A percentile compares a stretch with the other conserved stretches of the same genome.
Evolutionary conservation across 2,888 invertebrate genomes (phyloP).

Genomic region (Bhutanitis thaidina): DNA sequence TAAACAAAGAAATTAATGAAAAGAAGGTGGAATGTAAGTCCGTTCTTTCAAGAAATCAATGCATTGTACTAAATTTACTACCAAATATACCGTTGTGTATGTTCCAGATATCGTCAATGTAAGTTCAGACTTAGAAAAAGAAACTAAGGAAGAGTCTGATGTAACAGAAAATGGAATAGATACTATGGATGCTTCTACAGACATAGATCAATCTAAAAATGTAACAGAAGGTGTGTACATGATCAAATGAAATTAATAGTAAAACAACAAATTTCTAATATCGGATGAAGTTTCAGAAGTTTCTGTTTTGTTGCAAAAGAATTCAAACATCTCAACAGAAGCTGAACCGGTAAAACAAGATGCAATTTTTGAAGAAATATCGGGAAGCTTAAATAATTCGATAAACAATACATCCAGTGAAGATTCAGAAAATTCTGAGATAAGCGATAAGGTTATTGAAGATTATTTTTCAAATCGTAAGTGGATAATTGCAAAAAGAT

Average conservation of each 20-base stretch:
- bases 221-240: slow-evolving; percentile 3
- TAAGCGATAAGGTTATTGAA: slow-evolving; percentile 33
- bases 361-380: background rate
- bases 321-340: too few species aligned
- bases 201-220: background rate
- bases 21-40: slow-evolving; percentile 15
- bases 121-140: slow-evolving; percentile 3
- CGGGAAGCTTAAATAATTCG: background rate
- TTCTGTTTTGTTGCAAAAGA: background rate
- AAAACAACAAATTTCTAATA: background rate
- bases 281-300: slow-evolving; percentile 6
- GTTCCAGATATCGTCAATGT: slow-evolving; percentile 13
- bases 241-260: background rate
- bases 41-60: background rate
- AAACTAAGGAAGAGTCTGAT: background rate
- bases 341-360: too few species aligned
- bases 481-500: slow-evolving; percentile 28
- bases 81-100: slow-evolving; percentile 5
- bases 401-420: background rate
- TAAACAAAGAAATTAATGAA: slow-evolving; percentile 10
- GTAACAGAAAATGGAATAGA: background rate
- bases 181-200: background rate
- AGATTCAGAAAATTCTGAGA: slow-evolving; percentile 10
- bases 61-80: background rate
- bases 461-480: slow-evolving; percentile 62